Percentiles rank a stretch among this genome's conserved stretches.
phyloP scores from a whole-genome alignment of 2,888 invertebrate species.

The Agriopis leucophaearia region DNA sequence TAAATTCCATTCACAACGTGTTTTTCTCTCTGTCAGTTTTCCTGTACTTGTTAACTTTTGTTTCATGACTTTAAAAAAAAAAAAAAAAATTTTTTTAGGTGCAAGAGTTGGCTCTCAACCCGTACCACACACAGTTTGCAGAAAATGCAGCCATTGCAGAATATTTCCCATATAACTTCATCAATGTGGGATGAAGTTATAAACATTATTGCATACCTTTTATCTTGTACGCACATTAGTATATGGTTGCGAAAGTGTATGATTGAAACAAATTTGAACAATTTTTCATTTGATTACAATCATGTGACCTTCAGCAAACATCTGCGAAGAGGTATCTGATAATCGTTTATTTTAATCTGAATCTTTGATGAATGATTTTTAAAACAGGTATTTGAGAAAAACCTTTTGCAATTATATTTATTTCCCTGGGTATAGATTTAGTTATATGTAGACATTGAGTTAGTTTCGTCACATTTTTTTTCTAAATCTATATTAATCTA shows the following conservation, averaged over 20 bases:
- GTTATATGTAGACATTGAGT: neutral
- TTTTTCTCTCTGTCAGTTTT: no score
- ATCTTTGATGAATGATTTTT: neutral
- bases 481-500: neutral
- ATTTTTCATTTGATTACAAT: constrained; percentile 63
- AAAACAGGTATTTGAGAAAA: neutral
- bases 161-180: neutral
- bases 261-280: constrained; percentile 60
- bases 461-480: neutral
- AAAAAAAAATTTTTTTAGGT: no score
- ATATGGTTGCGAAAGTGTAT: constrained; percentile 55
- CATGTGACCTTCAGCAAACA: constrained; percentile 52
- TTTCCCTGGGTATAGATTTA: neutral
- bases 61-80: no score
- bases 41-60: no score
- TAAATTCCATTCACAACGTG: no score
- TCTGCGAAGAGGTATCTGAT: constrained; percentile 19
- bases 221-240: constrained; percentile 4
- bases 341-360: neutral
- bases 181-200: neutral
- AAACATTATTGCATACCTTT: neutral
- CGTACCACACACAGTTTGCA: no score
- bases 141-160: constrained; percentile 44
- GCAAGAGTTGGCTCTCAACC: no score
- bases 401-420: neutral